A percentile compares a stretch with the other conserved stretches of the same genome.
Conservation (phyloP, 2,888 invertebrate genomes). For the Neoitamus cyanurus region DNA sequence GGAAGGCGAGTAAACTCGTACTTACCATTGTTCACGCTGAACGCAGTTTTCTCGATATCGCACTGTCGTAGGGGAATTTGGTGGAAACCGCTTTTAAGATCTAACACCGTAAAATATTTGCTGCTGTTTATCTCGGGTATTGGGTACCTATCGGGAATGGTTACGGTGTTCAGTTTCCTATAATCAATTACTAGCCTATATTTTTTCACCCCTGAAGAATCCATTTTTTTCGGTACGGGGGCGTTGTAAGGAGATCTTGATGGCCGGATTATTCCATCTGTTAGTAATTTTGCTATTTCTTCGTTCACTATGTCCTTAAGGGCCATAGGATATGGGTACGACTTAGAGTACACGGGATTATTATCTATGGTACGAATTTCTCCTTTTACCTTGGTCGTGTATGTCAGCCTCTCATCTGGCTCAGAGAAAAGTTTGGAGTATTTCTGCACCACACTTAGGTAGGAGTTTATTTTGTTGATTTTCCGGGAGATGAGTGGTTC, state of each 20-base stretch:
- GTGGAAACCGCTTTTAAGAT: neutral
- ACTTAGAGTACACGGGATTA: neutral
- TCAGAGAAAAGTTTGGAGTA: neutral
- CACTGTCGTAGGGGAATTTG: no score
- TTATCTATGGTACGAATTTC: slow-evolving; percentile 4
- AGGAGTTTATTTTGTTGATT: neutral
- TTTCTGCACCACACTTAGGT: neutral
- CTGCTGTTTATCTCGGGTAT: neutral
- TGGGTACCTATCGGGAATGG: neutral
- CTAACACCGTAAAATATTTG: neutral
- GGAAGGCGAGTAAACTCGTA: neutral
- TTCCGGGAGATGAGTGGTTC: neutral
- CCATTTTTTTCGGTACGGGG: neutral
- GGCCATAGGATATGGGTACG: neutral
- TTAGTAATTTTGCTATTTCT: neutral
- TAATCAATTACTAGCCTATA: neutral
- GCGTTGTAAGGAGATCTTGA: neutral
- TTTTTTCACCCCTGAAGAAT: neutral
- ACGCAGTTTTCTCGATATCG: no score
- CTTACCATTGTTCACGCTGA: no score
- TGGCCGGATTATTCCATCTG: neutral
- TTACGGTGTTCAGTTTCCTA: neutral
- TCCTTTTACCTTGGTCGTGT: neutral
- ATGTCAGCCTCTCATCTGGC: neutral
- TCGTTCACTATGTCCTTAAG: neutral